These are phyloP conservation scores for Chaetodon auriga DNA, from an alignment of 2,113 vertebrate species.

Conservation along the genomic window DNA sequence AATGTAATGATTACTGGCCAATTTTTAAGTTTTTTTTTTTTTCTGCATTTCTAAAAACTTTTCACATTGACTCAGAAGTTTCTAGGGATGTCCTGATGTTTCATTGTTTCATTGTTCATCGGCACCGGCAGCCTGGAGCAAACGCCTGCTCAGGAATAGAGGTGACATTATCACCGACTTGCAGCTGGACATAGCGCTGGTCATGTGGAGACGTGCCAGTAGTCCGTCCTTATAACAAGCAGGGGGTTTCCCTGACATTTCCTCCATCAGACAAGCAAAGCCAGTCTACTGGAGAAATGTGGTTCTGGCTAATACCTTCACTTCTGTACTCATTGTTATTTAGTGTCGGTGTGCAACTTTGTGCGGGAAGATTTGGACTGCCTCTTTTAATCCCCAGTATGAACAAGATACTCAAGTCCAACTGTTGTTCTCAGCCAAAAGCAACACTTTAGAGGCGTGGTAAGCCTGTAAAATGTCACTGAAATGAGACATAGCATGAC, in stretches of 20 bases:
- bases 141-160: not conserved
- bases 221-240: not conserved
- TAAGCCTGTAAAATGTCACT: not conserved
- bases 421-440: not conserved
- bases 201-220: conserved; percentile 6
- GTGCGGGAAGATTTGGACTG: not conserved
- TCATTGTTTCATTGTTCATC: not conserved
- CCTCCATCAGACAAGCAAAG: not conserved
- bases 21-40: not conserved
- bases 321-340: not conserved
- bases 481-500: not conserved
- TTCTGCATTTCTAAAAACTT: not conserved
- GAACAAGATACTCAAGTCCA: not conserved
- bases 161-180: not conserved
- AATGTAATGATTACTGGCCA: not conserved
- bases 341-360: not conserved
- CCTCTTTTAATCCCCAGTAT: not conserved
- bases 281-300: not conserved
- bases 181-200: not conserved
- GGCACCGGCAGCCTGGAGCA: not conserved
- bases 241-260: not conserved
- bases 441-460: not conserved
- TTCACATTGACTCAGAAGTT: not conserved
- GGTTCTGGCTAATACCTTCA: not conserved
- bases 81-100: not conserved